A percentile compares a stretch with the other conserved stretches of the same genome.
phyloP scores from a whole-genome alignment of 2,113 vertebrate species.

The Excalfactoria chinensis region DNA sequence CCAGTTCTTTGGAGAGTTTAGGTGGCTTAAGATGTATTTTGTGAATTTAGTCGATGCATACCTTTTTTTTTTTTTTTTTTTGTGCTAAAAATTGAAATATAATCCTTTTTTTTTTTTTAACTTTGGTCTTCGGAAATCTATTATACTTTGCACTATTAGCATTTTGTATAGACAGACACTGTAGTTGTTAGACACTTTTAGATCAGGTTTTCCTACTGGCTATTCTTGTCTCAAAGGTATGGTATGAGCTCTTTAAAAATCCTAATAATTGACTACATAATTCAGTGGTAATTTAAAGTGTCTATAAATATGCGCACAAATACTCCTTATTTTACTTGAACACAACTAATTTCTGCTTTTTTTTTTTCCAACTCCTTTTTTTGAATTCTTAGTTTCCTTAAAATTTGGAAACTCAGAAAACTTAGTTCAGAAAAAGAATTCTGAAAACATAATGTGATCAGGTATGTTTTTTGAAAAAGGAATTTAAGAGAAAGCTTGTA shows the following conservation, averaged over 20 bases:
- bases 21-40: neutral
- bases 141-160: neutral
- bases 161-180: neutral
- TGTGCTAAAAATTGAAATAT: neutral
- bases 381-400: neutral
- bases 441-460: neutral
- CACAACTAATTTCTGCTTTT: neutral
- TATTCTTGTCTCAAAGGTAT: neutral
- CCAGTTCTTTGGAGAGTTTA: neutral
- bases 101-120: neutral
- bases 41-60: neutral
- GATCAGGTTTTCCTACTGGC: neutral
- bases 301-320: neutral
- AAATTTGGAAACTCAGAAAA: neutral
- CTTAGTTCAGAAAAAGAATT: neutral
- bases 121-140: neutral
- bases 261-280: neutral
- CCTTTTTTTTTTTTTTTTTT: neutral
- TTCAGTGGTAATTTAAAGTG: neutral
- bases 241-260: neutral
- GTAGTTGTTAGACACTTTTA: neutral
- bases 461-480: neutral
- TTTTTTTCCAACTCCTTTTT: neutral
- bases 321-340: neutral
- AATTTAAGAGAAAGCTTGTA: conserved; percentile 12